Evolutionary conservation across 1,140 invertebrate species (phyloP), one percentile per base, ranked within the genome.

Genomic region (Zaprionus davidi): DNA sequence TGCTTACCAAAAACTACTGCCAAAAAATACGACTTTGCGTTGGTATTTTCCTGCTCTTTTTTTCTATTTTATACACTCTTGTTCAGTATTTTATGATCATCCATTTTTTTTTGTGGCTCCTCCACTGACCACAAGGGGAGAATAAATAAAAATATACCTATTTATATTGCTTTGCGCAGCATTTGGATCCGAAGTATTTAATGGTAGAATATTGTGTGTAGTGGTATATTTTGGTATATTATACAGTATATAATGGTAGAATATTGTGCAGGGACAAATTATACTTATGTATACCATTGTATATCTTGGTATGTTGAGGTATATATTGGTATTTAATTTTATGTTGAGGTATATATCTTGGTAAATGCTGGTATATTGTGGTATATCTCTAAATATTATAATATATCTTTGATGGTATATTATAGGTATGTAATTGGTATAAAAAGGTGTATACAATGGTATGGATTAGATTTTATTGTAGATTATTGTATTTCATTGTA

Each of bases 1-100:
- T 73, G 56, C 78, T 56, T 64, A 74, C 41, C 56, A 71, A 81
- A 86, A 87, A 88, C 84, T 87, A 87, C 84, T 87, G 81, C 78
- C 85, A 71, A 83, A 81, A 71, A 87, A 83, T 72, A 68, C 75
- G 46, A 51, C 46, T 77, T 75, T 80, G 59, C 66, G 31, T 65
- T 75, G n/a, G 59, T 55, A 76, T 70, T 81, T 71, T 28, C 41
- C 41, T 46, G 28, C 28, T 46, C 6, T 38, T 7, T 38, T 15
- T 15, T 12, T 38, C n/a, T n/a, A 20, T 51, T 62, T 46, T 63
- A 51, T 51, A 24, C 46, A 71, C 65, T 80, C 80, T 68, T 66
- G 71, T 84, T 76, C 78, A 51, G 46, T 51, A 51, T 51, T 84
- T 88, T 83, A 78, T 78, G 31, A 49, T 71, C 62, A 71, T 68